Conservation (phyloP, 1,140 invertebrate species). For the Lineus longissimus region DNA sequence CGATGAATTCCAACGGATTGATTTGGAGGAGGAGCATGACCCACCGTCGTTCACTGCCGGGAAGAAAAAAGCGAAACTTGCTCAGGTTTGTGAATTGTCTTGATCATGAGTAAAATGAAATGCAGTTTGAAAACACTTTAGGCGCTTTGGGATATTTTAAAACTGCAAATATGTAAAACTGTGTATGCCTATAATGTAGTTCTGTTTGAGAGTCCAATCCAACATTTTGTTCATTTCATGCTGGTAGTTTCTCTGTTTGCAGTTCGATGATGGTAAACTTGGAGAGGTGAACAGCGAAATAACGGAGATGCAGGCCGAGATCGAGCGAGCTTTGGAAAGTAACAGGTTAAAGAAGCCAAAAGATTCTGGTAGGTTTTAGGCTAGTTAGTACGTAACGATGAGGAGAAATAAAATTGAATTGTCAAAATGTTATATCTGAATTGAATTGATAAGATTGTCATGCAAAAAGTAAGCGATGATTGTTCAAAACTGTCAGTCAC, state of each 20-base stretch:
- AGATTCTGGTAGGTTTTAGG: slow-evolving; percentile 14
- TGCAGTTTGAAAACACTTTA: background rate
- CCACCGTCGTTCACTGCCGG: slow-evolving; percentile 85
- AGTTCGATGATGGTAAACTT: slow-evolving; percentile 60
- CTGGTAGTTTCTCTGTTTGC: no score
- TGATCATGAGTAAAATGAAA: background rate
- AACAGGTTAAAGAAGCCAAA: slow-evolving; percentile 60
- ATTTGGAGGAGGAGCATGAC: slow-evolving; percentile 94
- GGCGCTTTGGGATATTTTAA: background rate
- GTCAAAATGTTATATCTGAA: no score
- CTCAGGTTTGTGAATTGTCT: slow-evolving; percentile 38
- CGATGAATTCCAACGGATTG: slow-evolving; percentile 95
- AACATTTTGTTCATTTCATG: no score
- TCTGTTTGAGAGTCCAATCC: no score
- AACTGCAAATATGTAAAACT: no score
- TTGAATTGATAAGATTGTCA: no score
- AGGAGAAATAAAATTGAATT: background rate
- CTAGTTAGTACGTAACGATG: no score
- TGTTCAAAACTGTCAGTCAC: no score
- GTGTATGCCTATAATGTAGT: no score
- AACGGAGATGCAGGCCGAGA: slow-evolving; percentile 51
- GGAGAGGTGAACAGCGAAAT: slow-evolving; percentile 54
- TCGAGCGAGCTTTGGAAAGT: slow-evolving; percentile 65
- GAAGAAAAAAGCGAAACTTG: slow-evolving; percentile 71
- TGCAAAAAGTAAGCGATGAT: no score